Base-by-base conservation (phyloP, 2,113 vertebrate species). In the Otocyon megalotis region DNA sequence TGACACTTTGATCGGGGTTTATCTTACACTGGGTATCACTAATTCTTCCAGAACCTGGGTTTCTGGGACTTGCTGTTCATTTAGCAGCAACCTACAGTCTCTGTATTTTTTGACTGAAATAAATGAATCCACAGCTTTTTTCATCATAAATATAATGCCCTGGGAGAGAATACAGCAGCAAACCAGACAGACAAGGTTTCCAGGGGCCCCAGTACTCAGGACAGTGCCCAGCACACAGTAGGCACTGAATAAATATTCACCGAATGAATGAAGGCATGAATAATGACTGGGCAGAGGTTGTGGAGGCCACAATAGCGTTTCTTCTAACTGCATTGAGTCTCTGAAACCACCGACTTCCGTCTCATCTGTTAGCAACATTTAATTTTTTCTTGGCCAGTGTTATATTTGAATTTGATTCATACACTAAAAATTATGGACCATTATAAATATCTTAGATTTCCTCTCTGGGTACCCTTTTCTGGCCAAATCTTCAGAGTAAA, bases 391-490 rank as follows among this genome's bases (percentile, higher is more conserved):
- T 96, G 88, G 88, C 85, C 67, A 83, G 43, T 82, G 37, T 96
- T 95, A 94, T 32, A 35, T 85, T 98, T 96, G 65, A 97, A 93
- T 86, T 96, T 76, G 67, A 93, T 65, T 96, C 77, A 89, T 71
- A 90, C 24, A 56, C 76, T 93, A 86, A 93, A 96, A 94, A 79
- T 81, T 92, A 91, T 35, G 35, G 28, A 56, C 72, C n/a, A 28
- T 76, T 91, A 65, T 90, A 96, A 96, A 87, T 91, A 94, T 60
- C 84, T 82, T 93, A 77, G 76, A 80, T 94, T 82, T 95, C 90
- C 62, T 97, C 81, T 89, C 85, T 87, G 54, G 9, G 26, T 67
- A 74, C 54, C 20, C 92, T 97, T 92, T 81, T 80, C 80, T 88
- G 86, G 92, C 76, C 54, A 83, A 37, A 88, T 90, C 79, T 72